A percentile compares a stretch with the other conserved stretches of the same genome.
These are phyloP conservation scores for Drosophila lacteicornis DNA, from an alignment of 1,140 invertebrate genomes.

Conservation along the genomic window DNA sequence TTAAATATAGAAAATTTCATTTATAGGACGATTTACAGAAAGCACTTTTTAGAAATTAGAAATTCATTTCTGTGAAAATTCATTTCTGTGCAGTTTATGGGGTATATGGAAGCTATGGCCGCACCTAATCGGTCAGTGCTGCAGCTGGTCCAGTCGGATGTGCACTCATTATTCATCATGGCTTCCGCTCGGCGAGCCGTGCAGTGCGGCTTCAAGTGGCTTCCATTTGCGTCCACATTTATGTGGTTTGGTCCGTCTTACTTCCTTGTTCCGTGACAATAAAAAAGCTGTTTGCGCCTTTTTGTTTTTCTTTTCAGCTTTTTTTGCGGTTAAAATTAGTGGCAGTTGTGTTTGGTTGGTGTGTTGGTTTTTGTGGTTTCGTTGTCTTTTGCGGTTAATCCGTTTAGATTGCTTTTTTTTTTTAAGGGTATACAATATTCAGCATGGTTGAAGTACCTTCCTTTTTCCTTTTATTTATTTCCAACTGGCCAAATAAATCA, in stretches of 20 bases:
- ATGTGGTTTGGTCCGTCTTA: slow-evolving; percentile 9
- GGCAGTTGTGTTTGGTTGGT: slow-evolving; percentile 48
- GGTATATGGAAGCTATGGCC: slow-evolving; percentile 33
- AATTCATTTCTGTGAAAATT: not conserved
- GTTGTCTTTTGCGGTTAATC: slow-evolving; percentile 63
- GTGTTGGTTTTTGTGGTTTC: slow-evolving; percentile 51
- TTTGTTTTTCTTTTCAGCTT: slow-evolving; percentile 15
- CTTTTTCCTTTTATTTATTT: not conserved
- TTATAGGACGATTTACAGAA: no score
- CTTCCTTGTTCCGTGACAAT: slow-evolving; percentile 48
- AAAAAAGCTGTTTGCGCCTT: slow-evolving; percentile 50
- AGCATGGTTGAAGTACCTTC: no score
- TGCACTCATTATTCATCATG: slow-evolving; percentile 73
- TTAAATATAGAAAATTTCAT: no score
- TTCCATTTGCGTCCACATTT: slow-evolving; percentile 34
- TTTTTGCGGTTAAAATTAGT: slow-evolving; percentile 72
- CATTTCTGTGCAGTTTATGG: slow-evolving; percentile 21
- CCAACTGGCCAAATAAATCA: slow-evolving; percentile 56
- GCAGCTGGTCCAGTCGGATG: slow-evolving; percentile 40
- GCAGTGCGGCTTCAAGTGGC: slow-evolving; percentile 31
- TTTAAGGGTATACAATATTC: slow-evolving; percentile 2
- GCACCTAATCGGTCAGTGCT: slow-evolving; percentile 15
- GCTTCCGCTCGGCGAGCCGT: slow-evolving; percentile 42
- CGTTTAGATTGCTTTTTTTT: slow-evolving; percentile 41
- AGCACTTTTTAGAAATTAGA: no score